These are phyloP conservation scores for Chironex yamaguchii DNA, from an alignment of 30 jellyfish, hydroid and myxozoan species.

Conservation along the genomic window DNA sequence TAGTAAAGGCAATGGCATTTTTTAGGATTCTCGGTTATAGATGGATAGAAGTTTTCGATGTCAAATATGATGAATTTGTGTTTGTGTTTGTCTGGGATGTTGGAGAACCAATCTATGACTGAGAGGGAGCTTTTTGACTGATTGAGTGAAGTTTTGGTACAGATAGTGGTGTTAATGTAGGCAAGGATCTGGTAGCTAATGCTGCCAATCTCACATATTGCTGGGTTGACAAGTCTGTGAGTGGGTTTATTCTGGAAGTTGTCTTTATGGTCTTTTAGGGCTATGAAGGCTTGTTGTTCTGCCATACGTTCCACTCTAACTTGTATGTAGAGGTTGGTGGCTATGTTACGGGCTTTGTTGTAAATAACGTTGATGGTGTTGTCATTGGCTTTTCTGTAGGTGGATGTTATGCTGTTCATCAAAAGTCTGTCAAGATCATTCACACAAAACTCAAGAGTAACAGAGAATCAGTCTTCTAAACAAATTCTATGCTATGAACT, in stretches of 20 bases:
- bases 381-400: conserved; percentile 27
- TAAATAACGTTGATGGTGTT: not conserved
- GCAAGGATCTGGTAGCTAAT: conserved; percentile 66
- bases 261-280: conserved; percentile 69
- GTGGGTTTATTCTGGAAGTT: conserved; percentile 56
- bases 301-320: conserved; percentile 50
- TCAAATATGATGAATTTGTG: conserved; percentile 56
- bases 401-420: conserved; percentile 19
- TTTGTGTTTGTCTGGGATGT: conserved; percentile 41
- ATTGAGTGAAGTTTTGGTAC: conserved; percentile 16
- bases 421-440: too few relatives aligned
- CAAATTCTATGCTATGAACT: too few relatives aligned
- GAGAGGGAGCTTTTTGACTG: conserved; percentile 57
- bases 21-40: too few relatives aligned
- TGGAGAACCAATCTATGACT: conserved; percentile 51
- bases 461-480: too few relatives aligned
- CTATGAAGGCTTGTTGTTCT: conserved; percentile 36
- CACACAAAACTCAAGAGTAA: too few relatives aligned
- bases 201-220: conserved; percentile 64
- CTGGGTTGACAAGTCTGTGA: conserved; percentile 56
- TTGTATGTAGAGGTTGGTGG: conserved; percentile 1
- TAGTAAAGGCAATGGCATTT: too few relatives aligned
- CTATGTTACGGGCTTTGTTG: conserved; percentile 12
- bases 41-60: conserved; percentile 69
- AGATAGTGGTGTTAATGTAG: conserved; percentile 26